These are phyloP conservation scores for Hypolimnas misippus DNA, from an alignment of 2,888 invertebrate genomes.

Conservation along the genomic window DNA sequence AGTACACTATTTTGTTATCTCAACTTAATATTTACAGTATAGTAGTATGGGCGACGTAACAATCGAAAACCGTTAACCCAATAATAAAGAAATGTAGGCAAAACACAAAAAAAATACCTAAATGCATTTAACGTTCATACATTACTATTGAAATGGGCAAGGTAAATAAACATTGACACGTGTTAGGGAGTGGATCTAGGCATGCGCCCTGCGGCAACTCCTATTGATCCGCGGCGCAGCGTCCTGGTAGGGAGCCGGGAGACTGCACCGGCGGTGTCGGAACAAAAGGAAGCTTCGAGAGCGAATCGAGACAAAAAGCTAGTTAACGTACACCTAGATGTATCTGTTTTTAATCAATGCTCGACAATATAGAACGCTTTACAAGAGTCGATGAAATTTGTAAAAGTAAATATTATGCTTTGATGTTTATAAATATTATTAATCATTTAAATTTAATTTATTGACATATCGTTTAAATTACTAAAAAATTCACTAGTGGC, in stretches of 20 bases:
- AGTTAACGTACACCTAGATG: neutral
- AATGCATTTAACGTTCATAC: slow-evolving; percentile 13
- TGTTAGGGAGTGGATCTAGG: slow-evolving; percentile 67
- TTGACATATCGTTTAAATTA: too few relatives aligned
- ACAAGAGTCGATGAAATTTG: neutral
- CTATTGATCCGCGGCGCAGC: slow-evolving; percentile 38
- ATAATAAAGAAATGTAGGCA: neutral
- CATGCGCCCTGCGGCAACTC: slow-evolving; percentile 57
- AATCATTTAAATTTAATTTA: too few relatives aligned
- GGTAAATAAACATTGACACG: slow-evolving; percentile 83
- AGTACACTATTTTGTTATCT: too few relatives aligned
- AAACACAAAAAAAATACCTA: slow-evolving; percentile 1
- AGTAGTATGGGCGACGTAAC: too few relatives aligned
- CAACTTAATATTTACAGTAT: too few relatives aligned
- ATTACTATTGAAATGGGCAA: slow-evolving; percentile 57
- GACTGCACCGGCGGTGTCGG: slow-evolving; percentile 11
- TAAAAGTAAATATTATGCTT: neutral
- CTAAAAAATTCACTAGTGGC: too few relatives aligned
- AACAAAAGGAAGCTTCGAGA: slow-evolving; percentile 33
- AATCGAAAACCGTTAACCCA: too few relatives aligned
- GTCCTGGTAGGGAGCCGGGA: slow-evolving; percentile 7
- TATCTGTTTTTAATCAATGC: neutral
- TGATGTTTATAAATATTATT: too few relatives aligned
- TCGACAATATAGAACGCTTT: neutral
- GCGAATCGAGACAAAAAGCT: slow-evolving; percentile 12